phyloP scores from a whole-genome alignment of 2,113 vertebrate genomes.

The Microcebus murinus region DNA sequence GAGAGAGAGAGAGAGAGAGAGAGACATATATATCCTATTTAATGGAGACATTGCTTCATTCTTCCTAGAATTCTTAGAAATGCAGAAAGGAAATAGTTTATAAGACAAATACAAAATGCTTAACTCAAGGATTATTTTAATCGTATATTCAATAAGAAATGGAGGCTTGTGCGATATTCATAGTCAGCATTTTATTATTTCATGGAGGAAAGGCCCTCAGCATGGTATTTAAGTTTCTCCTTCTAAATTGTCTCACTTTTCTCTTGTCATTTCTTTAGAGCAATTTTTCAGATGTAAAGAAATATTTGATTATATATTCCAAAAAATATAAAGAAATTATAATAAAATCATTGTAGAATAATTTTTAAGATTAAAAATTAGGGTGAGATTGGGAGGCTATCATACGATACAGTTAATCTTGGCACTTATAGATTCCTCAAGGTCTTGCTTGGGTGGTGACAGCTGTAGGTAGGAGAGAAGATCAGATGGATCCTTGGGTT shows the following conservation, averaged over 20 bases:
- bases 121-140: too few relatives aligned
- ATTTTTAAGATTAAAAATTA: not conserved
- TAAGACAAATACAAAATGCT: too few relatives aligned
- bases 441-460: not conserved
- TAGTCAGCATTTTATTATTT: slow-evolving; percentile 19
- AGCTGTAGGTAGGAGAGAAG: not conserved
- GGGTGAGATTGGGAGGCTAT: not conserved
- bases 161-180: not conserved
- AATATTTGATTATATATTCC: not conserved
- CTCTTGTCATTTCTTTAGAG: not conserved
- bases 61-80: too few relatives aligned
- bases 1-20: too few relatives aligned
- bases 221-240: not conserved
- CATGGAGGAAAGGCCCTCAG: not conserved
- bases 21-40: too few relatives aligned
- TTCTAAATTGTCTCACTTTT: not conserved
- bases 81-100: too few relatives aligned
- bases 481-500: not conserved
- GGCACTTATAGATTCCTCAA: not conserved
- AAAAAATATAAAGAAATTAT: not conserved
- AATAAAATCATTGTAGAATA: not conserved
- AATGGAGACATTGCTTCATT: too few relatives aligned
- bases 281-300: not conserved
- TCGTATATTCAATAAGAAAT: not conserved
- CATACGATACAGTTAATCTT: not conserved